Conservation (phyloP, 2,888 invertebrate genomes). For the Creontiades dilutus region DNA sequence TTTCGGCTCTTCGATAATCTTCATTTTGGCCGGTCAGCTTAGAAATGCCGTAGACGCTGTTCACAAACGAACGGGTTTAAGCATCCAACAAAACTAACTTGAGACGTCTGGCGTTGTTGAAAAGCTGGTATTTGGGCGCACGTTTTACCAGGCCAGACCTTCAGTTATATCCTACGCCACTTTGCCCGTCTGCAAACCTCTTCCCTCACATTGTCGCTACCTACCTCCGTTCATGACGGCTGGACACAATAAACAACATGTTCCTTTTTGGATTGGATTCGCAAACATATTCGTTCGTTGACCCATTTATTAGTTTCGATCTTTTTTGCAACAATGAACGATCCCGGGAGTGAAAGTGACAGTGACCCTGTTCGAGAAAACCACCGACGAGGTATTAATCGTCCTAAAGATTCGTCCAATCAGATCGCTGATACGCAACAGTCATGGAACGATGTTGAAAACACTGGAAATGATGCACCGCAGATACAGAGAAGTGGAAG, state of each 20-base stretch:
- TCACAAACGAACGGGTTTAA: too few species aligned
- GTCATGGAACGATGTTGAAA: conserved; percentile 22
- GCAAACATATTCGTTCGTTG: conserved; percentile 43
- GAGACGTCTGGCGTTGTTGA: too few species aligned
- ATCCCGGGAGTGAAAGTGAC: conserved; percentile 40
- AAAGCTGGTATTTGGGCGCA: too few species aligned
- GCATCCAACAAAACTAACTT: too few species aligned
- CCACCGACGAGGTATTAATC: conserved; percentile 10
- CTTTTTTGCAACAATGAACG: conserved; percentile 28
- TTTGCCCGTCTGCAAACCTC: not conserved
- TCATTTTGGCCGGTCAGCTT: too few species aligned
- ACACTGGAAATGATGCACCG: conserved; percentile 42
- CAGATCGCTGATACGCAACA: conserved; percentile 36
- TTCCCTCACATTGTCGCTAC: conserved; percentile 5
- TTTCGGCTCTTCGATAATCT: too few species aligned
- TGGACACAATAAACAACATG: conserved; percentile 20
- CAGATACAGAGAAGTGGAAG: conserved; percentile 44
- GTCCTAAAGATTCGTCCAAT: conserved; percentile 31
- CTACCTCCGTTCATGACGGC: not conserved
- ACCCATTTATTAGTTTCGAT: conserved; percentile 41
- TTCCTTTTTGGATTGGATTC: conserved; percentile 18
- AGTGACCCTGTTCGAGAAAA: conserved; percentile 28
- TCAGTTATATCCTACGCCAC: too few species aligned
- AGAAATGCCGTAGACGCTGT: too few species aligned
- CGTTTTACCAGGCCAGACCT: too few species aligned